phyloP scores from a whole-genome alignment of 1,140 invertebrate genomes.

The Argopecten irradians region DNA sequence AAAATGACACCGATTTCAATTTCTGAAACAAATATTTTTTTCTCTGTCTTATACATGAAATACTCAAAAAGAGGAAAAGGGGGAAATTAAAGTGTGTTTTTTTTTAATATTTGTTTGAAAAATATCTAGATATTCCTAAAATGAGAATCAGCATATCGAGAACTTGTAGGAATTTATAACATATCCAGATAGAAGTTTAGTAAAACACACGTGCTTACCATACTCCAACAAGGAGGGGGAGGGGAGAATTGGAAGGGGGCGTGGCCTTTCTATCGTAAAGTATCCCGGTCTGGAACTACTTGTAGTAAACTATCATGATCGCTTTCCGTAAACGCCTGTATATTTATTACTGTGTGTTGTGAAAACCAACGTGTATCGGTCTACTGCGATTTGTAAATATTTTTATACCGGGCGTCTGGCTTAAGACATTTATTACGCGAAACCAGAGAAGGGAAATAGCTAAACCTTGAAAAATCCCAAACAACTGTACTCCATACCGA shows the following conservation, averaged over 20 bases:
- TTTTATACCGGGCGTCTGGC: slow-evolving; percentile 4
- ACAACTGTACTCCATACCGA: not conserved
- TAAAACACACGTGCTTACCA: not conserved
- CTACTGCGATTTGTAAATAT: slow-evolving; percentile 18
- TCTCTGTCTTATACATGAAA: no score
- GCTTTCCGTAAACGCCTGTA: slow-evolving; percentile 19
- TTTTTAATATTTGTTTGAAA: no score
- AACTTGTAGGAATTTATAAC: not conserved
- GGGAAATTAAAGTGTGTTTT: no score
- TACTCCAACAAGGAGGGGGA: not conserved
- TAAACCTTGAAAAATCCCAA: not conserved
- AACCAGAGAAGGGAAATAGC: not conserved
- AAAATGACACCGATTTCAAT: not conserved
- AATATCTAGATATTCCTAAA: no score
- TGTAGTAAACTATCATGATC: not conserved
- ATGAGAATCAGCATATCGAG: not conserved
- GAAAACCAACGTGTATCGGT: not conserved
- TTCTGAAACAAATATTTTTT: no score
- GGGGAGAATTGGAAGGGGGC: not conserved
- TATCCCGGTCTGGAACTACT: not conserved
- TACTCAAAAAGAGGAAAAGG: no score
- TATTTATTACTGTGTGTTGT: not conserved
- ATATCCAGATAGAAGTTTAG: not conserved
- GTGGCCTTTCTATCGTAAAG: not conserved
- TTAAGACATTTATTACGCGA: not conserved